Base-by-base conservation (phyloP, 2,113 vertebrate species). In the Scalopus aquaticus region DNA sequence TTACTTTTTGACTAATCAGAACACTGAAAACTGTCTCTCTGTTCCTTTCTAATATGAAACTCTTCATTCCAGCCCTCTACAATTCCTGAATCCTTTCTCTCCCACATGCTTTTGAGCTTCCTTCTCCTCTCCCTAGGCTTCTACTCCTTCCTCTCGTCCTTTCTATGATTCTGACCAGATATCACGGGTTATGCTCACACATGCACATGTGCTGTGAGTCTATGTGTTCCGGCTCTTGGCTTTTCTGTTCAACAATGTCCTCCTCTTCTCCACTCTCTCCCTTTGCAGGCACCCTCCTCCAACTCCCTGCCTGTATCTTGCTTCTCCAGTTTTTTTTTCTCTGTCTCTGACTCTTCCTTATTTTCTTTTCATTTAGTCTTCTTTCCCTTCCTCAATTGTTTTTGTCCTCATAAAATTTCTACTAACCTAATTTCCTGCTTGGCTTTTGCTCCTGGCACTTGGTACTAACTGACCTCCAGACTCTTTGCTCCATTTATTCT, bases 391-490 rank as follows among this genome's bases (percentile, higher is more conserved):
- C 22, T 82, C 62, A n/a, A 22, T 17, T 77, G 51, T 56, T 91
- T 83, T 46, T 79, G 24, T 72, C 44, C 74, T 95, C 79, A 56
- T 62, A 83, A 79, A 91, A 86, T 96, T 95, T 94, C 87, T 51
- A 32, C 95, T 91, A 83, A 96, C 79, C 51, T 76, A 74, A 95
- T 94, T 93, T 94, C 76, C 35, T 44, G 26, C 56, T 87, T 77
- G 78, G 37, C 30, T 79, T 91, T 91, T 94, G 91, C 81, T 93
- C 83, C 65, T 76, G 73, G 79, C 76, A 44, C 92, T 92, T 87
- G 60, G 72, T 90, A 92, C 80, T 87, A 73, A 73, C 54, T 94
- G 95, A 96, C 94, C 96, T 96, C 80, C 42, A 60, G 90, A 91
- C 39, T 84, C 92, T 69, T 80, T 58, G 69, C 69, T 95, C 84